Conservation (phyloP, 2,888 invertebrate species). For the Ochlodes sylvanus region DNA sequence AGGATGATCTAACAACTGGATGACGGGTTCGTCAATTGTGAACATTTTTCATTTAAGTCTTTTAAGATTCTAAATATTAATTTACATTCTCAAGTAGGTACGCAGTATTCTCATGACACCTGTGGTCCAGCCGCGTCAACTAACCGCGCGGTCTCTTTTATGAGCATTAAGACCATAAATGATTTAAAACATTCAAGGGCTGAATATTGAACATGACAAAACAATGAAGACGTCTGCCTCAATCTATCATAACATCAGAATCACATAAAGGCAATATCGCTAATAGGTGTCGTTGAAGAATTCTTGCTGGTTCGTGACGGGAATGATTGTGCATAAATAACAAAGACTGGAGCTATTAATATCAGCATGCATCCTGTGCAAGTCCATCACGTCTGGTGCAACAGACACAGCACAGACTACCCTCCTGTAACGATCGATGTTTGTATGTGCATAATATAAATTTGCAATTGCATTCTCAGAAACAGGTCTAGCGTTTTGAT, state of each 20-base stretch:
- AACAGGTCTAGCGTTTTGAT: slow-evolving; percentile 18
- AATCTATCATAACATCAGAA: slow-evolving; percentile 34
- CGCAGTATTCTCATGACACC: no score
- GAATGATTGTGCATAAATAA: slow-evolving; percentile 31
- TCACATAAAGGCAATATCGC: slow-evolving; percentile 29
- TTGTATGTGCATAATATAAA: slow-evolving; percentile 14
- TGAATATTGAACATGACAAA: slow-evolving; percentile 1
- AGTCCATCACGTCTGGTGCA: slow-evolving; percentile 35
- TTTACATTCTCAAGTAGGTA: no score
- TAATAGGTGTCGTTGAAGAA: slow-evolving; percentile 37
- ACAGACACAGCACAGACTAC: slow-evolving; percentile 41
- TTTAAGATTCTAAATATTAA: no score
- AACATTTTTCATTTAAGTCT: no score
- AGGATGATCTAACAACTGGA: no score
- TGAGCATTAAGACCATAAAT: neutral
- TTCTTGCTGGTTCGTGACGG: slow-evolving; percentile 26
- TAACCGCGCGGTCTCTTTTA: no score
- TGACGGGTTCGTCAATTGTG: no score
- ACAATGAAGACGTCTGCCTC: slow-evolving; percentile 9
- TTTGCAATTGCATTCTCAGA: slow-evolving; percentile 18
- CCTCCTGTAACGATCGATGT: slow-evolving; percentile 1
- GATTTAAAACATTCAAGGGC: neutral
- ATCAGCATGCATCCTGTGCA: slow-evolving; percentile 33
- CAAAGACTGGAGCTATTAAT: slow-evolving; percentile 30
- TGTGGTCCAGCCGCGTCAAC: no score